phyloP scores from a whole-genome alignment of 2,797 vertebrate genomes.

The Orientallactaga sibirica region DNA sequence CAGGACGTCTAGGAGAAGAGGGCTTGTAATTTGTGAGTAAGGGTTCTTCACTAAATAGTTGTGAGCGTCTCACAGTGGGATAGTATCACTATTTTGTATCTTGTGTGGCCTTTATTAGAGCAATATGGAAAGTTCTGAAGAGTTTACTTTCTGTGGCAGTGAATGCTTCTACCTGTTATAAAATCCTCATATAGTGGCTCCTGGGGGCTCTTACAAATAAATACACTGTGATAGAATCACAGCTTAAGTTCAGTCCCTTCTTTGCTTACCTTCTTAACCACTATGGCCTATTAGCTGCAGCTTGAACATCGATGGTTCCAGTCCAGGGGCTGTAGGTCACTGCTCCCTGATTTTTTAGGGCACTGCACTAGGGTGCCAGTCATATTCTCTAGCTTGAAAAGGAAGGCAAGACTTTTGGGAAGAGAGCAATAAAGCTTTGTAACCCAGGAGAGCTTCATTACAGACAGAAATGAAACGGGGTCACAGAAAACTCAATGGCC shows the following conservation, averaged over 20 bases:
- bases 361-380: background rate
- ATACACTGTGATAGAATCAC: background rate
- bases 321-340: conserved; percentile 7
- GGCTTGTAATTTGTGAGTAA: background rate
- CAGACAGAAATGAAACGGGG: background rate
- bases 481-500: background rate
- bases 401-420: background rate
- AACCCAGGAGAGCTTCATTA: background rate
- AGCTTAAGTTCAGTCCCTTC: background rate
- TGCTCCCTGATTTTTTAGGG: conserved; percentile 52
- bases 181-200: background rate
- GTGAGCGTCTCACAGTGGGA: background rate
- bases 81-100: background rate
- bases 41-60: rapidly evolving
- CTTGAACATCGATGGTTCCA: conserved; percentile 20
- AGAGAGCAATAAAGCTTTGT: background rate
- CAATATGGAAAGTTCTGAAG: background rate
- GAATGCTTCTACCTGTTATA: conserved; percentile 49
- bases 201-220: background rate
- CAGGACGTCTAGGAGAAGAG: background rate
- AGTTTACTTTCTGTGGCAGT: conserved; percentile 30
- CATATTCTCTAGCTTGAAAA: conserved; percentile 18
- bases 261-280: conserved; percentile 23
- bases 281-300: background rate
- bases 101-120: background rate